A percentile compares a stretch with the other conserved stretches of the same genome.
Evolutionary conservation across 2,113 vertebrate genomes (phyloP).

Genomic region (Echinops telfairi): DNA sequence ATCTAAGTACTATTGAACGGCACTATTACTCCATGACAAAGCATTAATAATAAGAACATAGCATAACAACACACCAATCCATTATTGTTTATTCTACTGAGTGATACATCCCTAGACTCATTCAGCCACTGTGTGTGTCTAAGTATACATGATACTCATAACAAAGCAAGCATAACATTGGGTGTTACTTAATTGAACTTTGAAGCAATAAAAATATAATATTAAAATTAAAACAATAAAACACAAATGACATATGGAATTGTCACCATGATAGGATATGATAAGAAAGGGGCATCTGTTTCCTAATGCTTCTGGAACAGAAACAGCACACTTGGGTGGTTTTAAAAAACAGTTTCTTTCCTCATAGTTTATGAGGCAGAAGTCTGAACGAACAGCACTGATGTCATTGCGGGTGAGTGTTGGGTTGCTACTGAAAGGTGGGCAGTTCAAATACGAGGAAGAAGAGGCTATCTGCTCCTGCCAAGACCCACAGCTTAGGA

Average conservation of each 20-base stretch:
- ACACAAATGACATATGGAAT: background rate
- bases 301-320: background rate
- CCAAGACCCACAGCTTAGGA: too few relatives aligned
- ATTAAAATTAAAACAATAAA: background rate
- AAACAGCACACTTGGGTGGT: background rate
- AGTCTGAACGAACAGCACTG: background rate
- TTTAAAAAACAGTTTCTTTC: background rate
- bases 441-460: too few relatives aligned
- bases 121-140: background rate
- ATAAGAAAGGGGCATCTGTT: background rate
- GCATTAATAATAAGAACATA: rapidly evolving
- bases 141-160: background rate
- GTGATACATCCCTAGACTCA: rapidly evolving
- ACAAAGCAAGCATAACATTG: background rate
- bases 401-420: background rate
- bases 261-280: background rate
- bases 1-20: background rate
- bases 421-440: too few relatives aligned
- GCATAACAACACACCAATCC: background rate
- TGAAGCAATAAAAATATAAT: background rate
- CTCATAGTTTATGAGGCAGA: background rate
- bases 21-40: background rate
- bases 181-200: background rate
- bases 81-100: background rate
- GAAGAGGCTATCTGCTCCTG: background rate